phyloP scores from a whole-genome alignment of 2,797 vertebrate genomes.

The Typhlichthys eigenmanni region DNA sequence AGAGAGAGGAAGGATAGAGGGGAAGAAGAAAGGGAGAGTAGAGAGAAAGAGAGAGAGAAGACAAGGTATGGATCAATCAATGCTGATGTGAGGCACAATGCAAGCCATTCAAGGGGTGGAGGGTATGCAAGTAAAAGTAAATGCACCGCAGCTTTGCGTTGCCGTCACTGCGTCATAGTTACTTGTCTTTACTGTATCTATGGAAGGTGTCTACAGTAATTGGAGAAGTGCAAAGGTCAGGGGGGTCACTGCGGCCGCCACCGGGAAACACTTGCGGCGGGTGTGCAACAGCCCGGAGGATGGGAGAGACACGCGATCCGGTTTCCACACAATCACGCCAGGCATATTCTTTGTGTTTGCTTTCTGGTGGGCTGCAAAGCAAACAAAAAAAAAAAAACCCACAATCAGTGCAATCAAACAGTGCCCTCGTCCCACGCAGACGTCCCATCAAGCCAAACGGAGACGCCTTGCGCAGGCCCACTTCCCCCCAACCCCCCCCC shows the following conservation, averaged over 20 bases:
- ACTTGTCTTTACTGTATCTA: conserved; percentile 31
- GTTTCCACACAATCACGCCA: conserved; percentile 72
- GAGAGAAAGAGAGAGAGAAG: conserved; percentile 5
- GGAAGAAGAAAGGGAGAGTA: background rate
- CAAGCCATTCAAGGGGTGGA: conserved; percentile 18
- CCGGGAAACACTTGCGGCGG: conserved; percentile 36
- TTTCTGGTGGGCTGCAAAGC: conserved; percentile 60
- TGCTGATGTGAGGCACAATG: conserved; percentile 21
- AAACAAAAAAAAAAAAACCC: conserved; percentile 35
- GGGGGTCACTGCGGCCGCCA: conserved; percentile 47
- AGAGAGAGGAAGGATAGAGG: background rate
- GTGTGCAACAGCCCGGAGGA: background rate
- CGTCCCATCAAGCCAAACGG: conserved; percentile 64
- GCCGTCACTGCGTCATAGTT: conserved; percentile 35
- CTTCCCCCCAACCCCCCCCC: no score
- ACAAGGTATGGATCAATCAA: conserved; percentile 35
- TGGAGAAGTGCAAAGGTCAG: conserved; percentile 54
- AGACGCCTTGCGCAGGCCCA: conserved; percentile 37
- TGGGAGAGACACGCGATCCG: conserved; percentile 44
- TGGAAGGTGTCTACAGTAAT: conserved; percentile 27
- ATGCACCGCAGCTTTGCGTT: conserved; percentile 16
- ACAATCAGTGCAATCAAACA: conserved; percentile 81
- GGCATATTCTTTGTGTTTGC: conserved; percentile 74
- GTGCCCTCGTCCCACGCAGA: conserved; percentile 44
- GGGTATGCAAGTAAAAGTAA: conserved; percentile 28